Evolutionary conservation across 2,113 vertebrate genomes (phyloP).

Genomic region (Mastomys natalensis): DNA sequence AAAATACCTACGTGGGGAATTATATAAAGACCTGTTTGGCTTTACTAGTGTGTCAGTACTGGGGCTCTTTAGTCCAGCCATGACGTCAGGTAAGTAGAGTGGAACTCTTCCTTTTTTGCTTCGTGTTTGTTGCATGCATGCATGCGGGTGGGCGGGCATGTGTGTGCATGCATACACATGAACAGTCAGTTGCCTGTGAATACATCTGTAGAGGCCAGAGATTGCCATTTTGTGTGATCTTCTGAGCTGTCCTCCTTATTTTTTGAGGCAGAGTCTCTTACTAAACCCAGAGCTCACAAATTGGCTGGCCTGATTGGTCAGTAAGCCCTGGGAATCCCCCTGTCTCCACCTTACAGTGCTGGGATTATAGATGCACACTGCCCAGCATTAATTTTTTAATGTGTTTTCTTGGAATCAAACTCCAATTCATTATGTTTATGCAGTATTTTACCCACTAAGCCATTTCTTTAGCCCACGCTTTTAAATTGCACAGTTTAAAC

Average conservation of each 20-base stretch:
- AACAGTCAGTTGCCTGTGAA: neutral
- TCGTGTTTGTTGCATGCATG: neutral
- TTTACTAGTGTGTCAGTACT: constrained; percentile 85
- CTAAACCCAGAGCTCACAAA: neutral
- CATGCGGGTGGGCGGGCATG: neutral
- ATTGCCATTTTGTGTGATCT: neutral
- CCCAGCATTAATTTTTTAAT: neutral
- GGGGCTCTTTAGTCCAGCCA: constrained; percentile 89
- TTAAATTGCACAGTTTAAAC: neutral
- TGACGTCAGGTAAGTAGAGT: constrained; percentile 85
- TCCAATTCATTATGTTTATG: neutral
- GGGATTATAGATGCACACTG: neutral
- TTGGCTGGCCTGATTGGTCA: neutral
- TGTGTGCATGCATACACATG: neutral
- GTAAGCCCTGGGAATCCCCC: neutral
- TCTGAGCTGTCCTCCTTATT: neutral
- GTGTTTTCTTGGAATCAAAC: neutral
- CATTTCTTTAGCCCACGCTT: neutral
- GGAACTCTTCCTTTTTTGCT: neutral
- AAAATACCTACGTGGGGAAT: constrained; percentile 89
- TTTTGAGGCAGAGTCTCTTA: neutral
- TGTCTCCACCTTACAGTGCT: neutral
- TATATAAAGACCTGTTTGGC: constrained; percentile 79
- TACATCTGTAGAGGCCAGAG: neutral
- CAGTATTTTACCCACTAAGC: neutral